These are phyloP conservation scores for Holothuria glaberrima DNA, from an alignment of 35 echinoderm and acorn worm species.

Conservation along the genomic window DNA sequence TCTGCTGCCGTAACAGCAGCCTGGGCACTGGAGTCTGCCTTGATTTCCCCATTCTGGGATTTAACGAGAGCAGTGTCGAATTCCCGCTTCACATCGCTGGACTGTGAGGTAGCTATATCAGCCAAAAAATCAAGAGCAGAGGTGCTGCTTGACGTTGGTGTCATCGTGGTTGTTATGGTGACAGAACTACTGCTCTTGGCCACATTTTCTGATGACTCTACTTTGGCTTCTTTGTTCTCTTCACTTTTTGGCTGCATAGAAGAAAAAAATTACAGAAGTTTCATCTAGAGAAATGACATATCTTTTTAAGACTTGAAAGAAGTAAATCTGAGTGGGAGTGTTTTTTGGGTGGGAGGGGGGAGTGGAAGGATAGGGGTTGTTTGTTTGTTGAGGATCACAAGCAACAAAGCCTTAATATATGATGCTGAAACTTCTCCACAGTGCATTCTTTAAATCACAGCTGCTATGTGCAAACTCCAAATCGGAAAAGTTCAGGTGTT, in stretches of 20 bases:
- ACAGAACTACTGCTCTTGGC: background rate
- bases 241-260: background rate
- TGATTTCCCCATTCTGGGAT: slow-evolving; percentile 31
- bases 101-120: slow-evolving; percentile 82
- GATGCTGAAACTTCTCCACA: too few relatives aligned
- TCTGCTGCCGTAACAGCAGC: background rate
- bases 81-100: slow-evolving; percentile 9
- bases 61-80: background rate
- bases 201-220: background rate
- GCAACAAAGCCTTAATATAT: too few relatives aligned
- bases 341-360: too few relatives aligned
- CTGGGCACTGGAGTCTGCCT: slow-evolving; percentile 18
- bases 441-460: too few relatives aligned
- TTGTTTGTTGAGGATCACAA: too few relatives aligned
- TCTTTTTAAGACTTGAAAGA: too few relatives aligned
- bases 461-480: too few relatives aligned
- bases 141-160: slow-evolving; percentile 53
- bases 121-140: slow-evolving; percentile 90
- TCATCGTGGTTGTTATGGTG: slow-evolving; percentile 16
- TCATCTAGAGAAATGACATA: background rate
- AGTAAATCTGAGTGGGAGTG: too few relatives aligned
- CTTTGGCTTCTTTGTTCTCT: background rate
- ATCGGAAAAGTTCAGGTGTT: too few relatives aligned
- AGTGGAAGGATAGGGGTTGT: too few relatives aligned
- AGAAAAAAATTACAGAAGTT: background rate